Base-by-base conservation (phyloP, 2,113 vertebrate species). In the Gobius niger region DNA sequence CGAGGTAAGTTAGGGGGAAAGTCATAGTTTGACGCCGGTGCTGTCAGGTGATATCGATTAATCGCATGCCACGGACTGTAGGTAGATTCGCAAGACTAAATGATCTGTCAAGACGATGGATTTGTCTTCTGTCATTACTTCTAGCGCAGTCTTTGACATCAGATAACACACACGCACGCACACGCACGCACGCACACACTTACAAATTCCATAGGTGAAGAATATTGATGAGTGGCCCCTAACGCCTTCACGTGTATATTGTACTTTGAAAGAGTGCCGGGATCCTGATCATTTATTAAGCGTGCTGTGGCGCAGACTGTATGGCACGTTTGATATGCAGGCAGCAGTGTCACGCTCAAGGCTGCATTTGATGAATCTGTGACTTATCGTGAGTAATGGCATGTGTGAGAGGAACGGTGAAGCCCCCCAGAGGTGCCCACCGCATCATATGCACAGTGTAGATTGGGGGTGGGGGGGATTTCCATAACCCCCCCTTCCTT, bases 1-100 rank as follows among this genome's bases (percentile, higher is more conserved):
- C 80, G 87, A 91, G 90, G 91, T 91, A 91, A 89, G 54, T 57
- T 57, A 40, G 54, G 53, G 84, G 77, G 74, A 69, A 59, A 68
- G 72, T 74, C 47, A 9, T 40, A 76, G 70, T 79, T 72, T 68
- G 67, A 70, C 68, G 59, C 78, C 75, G 63, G 77, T 70, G 72
- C 52, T 24, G 52, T 19, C 52, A 62, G 75, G 67, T 75, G 66
- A 42, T 47, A 12, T 76, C 69, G 9, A 44, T 76, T 73, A 47
- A 57, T 72, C 49, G 13, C 24, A 57, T 41, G 53, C 24, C 24
- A 56, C 53, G 12, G 2, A n/a, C 24, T 19, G 18, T 15, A 15
- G 13, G 54, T 14, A 57, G 24, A 57, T 40, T 13, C 24, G 40
- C 19, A 14, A 57, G 11, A 14, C 18, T 70, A 34, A 67, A 24